phyloP scores from a whole-genome alignment of 2,113 vertebrate species.

The Vicugna pacos region DNA sequence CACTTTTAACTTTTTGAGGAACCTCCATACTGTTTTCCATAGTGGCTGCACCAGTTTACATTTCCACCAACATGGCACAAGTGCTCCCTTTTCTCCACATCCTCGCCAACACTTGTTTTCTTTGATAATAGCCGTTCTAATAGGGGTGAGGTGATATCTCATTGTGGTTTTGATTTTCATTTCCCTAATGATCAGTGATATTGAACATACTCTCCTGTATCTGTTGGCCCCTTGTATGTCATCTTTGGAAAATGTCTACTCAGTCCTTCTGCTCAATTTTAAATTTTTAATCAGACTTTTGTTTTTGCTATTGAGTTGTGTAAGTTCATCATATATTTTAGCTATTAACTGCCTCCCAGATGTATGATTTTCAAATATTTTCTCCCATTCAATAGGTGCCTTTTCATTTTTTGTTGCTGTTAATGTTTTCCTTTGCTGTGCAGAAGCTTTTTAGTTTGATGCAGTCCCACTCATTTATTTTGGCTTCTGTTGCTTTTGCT shows the following conservation, averaged over 20 bases:
- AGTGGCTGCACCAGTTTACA: neutral
- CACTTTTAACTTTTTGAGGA: neutral
- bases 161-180: neutral
- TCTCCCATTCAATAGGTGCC: neutral
- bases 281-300: neutral
- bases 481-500: neutral
- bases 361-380: neutral
- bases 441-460: neutral
- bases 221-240: neutral
- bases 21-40: neutral
- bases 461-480: neutral
- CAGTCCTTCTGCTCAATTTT: neutral
- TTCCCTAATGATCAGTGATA: neutral
- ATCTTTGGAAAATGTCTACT: neutral
- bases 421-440: neutral
- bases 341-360: neutral
- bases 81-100: neutral
- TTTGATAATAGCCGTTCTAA: neutral
- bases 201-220: neutral
- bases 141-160: neutral
- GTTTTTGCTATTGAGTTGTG: neutral
- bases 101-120: neutral
- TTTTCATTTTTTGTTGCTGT: neutral
- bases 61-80: neutral
- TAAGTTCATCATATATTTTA: neutral